Evolutionary conservation across 2,888 invertebrate species (phyloP).

Genomic region (Agapostemon virescens): DNA sequence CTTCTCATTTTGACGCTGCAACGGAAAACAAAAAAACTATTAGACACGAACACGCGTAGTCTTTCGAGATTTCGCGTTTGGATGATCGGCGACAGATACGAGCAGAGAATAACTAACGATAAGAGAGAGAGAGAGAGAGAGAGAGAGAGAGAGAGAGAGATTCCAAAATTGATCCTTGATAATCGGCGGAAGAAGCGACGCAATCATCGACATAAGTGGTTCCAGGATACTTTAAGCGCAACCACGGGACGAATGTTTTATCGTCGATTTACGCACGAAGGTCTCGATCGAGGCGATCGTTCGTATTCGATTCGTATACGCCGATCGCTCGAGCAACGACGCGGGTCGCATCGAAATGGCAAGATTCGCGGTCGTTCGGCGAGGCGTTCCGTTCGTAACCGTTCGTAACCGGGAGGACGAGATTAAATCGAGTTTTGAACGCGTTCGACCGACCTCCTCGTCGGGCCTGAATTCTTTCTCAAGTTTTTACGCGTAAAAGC

Average conservation of each 20-base stretch:
- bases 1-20: conserved; percentile 77
- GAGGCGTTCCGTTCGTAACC: background rate
- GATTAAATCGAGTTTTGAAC: background rate
- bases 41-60: too few species aligned
- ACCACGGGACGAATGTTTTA: conserved; percentile 68
- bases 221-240: conserved; percentile 22
- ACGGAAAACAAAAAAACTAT: conserved; percentile 54
- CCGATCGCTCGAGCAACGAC: conserved; percentile 40
- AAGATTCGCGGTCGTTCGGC: conserved; percentile 20
- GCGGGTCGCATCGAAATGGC: conserved; percentile 60
- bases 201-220: conserved; percentile 30
- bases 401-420: background rate
- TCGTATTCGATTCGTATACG: conserved; percentile 68
- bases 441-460: background rate
- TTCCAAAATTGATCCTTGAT: background rate
- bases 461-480: background rate
- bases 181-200: conserved; percentile 42
- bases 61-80: too few species aligned
- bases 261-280: conserved; percentile 65
- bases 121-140: too few species aligned
- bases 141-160: background rate
- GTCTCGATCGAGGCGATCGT: conserved; percentile 62
- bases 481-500: background rate
- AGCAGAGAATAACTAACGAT: too few species aligned
- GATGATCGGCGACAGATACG: too few species aligned